Percentiles rank a stretch among this genome's conserved stretches.
These are phyloP conservation scores for Lycaon pictus DNA, from an alignment of 2,113 vertebrate species.

Conservation along the genomic window DNA sequence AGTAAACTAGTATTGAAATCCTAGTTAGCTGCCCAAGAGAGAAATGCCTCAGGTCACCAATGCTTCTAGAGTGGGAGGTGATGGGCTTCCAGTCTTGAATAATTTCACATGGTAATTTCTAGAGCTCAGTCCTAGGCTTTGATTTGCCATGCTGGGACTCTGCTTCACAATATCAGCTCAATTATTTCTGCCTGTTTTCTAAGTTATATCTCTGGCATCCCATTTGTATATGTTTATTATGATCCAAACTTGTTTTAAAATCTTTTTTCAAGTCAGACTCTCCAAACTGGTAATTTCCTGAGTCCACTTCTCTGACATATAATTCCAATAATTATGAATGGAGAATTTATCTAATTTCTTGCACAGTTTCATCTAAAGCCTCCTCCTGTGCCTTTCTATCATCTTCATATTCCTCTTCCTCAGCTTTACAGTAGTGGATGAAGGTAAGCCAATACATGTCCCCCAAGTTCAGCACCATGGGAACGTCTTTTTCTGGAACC, in stretches of 20 bases:
- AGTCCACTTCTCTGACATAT: background rate
- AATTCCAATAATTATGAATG: background rate
- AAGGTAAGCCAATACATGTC: slow-evolving; percentile 87
- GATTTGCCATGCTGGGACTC: background rate
- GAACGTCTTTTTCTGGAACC: slow-evolving; percentile 89
- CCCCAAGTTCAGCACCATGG: slow-evolving; percentile 87
- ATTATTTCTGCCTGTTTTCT: background rate
- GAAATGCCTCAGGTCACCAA: slow-evolving; percentile 6
- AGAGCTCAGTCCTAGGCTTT: background rate
- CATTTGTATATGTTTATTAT: slow-evolving; percentile 1
- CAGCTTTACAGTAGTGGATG: slow-evolving; percentile 88
- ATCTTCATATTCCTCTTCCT: slow-evolving; percentile 21
- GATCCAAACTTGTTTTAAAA: background rate
- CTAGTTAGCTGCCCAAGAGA: background rate
- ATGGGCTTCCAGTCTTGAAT: background rate
- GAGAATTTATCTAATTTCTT: background rate
- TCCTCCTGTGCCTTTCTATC: background rate
- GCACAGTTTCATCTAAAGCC: slow-evolving; percentile 18
- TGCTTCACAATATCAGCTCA: background rate
- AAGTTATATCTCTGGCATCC: background rate
- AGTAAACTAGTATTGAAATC: slow-evolving; percentile 13
- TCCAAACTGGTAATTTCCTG: slow-evolving; percentile 49
- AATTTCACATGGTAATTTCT: slow-evolving; percentile 20
- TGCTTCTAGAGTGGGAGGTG: background rate
- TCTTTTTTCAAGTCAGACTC: slow-evolving; percentile 41